Conservation (phyloP, 2,797 vertebrate species). For the Malurus leucopterus region DNA sequence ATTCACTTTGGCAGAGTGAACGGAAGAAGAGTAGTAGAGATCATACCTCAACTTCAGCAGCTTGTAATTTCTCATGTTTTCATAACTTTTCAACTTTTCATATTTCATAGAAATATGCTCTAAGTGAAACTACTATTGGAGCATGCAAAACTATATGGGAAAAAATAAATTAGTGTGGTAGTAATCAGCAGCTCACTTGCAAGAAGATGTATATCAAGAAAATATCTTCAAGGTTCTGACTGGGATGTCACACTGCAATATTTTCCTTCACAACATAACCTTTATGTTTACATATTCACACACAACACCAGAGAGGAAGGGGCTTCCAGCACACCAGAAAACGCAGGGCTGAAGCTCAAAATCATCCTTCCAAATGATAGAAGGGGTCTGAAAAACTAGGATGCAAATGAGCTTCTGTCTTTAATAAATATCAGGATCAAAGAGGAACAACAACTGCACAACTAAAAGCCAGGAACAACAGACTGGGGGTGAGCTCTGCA, state of each 20-base stretch:
- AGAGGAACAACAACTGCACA: slow-evolving; percentile 17
- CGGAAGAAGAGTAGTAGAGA: neutral
- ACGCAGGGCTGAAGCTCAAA: neutral
- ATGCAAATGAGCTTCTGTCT: slow-evolving; percentile 25
- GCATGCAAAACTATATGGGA: neutral
- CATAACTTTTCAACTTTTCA: too few species aligned
- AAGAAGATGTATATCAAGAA: neutral
- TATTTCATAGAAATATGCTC: neutral
- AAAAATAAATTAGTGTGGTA: neutral
- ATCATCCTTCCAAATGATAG: neutral
- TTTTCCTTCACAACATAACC: slow-evolving; percentile 29
- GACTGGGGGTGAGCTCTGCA: neutral
- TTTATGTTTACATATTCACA: slow-evolving; percentile 13
- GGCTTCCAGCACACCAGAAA: neutral
- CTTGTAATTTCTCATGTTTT: neutral
- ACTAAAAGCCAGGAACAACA: neutral
- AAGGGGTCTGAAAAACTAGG: slow-evolving; percentile 2
- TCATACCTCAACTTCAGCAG: neutral
- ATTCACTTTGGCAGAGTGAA: neutral
- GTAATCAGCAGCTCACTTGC: neutral
- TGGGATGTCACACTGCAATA: slow-evolving; percentile 3
- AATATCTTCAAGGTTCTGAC: slow-evolving; percentile 31
- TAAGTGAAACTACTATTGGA: neutral
- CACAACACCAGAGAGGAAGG: neutral
- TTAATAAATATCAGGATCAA: slow-evolving; percentile 3